A percentile compares a stretch with the other conserved stretches of the same genome.
Conservation (phyloP, 2,113 vertebrate genomes). For the Marcusenius ussheri region DNA sequence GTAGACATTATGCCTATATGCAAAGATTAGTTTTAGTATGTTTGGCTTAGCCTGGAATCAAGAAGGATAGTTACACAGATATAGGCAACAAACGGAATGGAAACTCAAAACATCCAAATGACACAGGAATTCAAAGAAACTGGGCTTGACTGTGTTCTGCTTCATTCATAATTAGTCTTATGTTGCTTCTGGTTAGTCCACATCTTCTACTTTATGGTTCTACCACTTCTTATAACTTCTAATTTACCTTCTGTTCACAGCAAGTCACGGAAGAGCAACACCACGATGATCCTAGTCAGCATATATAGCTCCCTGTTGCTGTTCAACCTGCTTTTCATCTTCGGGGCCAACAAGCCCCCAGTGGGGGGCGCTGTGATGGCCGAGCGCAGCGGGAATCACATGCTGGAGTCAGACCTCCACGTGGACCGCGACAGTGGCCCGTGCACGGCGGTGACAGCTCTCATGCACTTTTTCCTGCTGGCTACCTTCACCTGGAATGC, state of each 20-base stretch:
- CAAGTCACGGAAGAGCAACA: slow-evolving; percentile 39
- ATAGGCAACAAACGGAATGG: background rate
- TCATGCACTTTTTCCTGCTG: slow-evolving; percentile 62
- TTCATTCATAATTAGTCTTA: background rate
- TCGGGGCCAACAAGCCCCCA: slow-evolving; percentile 43
- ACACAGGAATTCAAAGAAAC: background rate
- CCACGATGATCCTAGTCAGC: slow-evolving; percentile 51
- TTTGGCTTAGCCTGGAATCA: background rate
- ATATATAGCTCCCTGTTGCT: slow-evolving; percentile 56
- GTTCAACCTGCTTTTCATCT: slow-evolving; percentile 64
- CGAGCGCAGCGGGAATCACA: background rate
- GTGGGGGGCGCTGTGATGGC: background rate
- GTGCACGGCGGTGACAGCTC: slow-evolving; percentile 36
- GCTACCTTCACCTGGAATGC: slow-evolving; percentile 56
- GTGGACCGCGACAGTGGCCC: background rate
- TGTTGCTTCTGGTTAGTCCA: background rate
- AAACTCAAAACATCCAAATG: background rate
- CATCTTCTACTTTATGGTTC: background rate
- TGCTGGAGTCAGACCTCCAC: background rate
- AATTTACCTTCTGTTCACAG: slow-evolving; percentile 30
- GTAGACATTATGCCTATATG: background rate
- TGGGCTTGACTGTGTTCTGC: background rate
- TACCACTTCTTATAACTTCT: background rate
- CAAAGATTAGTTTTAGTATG: background rate
- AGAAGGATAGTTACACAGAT: background rate